Conservation (phyloP, 2,113 vertebrate genomes). For the Ceratotherium simum region DNA sequence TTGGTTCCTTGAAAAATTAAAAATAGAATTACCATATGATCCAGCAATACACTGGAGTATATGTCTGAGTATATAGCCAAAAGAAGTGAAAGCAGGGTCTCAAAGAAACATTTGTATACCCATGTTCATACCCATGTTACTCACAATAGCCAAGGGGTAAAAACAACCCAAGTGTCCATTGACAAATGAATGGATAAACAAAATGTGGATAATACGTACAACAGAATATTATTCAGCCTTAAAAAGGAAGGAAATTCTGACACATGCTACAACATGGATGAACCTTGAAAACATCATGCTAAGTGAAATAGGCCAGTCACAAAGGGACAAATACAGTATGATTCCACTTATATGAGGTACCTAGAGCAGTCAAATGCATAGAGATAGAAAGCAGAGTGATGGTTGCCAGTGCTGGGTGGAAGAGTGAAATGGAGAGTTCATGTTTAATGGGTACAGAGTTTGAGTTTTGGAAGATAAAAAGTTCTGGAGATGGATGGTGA, state of each 20-base stretch:
- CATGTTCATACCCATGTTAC: background rate
- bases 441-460: background rate
- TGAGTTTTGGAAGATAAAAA: background rate
- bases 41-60: background rate
- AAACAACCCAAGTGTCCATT: background rate
- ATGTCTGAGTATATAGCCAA: background rate
- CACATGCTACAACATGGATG: background rate
- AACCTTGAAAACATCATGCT: background rate
- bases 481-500: background rate
- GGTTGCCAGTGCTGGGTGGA: background rate
- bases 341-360: background rate
- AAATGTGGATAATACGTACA: background rate
- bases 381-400: background rate
- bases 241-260: constrained; percentile 28
- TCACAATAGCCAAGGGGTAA: background rate
- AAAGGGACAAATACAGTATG: background rate
- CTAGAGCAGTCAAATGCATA: background rate
- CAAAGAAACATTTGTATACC: background rate
- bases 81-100: constrained; percentile 11
- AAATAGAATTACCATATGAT: constrained; percentile 40
- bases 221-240: background rate
- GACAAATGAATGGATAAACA: background rate
- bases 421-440: background rate
- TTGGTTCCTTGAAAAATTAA: constrained; percentile 26
- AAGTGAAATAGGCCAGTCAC: background rate